These are phyloP conservation scores for Physella acuta DNA, from an alignment of 1,140 invertebrate species.

Conservation along the genomic window DNA sequence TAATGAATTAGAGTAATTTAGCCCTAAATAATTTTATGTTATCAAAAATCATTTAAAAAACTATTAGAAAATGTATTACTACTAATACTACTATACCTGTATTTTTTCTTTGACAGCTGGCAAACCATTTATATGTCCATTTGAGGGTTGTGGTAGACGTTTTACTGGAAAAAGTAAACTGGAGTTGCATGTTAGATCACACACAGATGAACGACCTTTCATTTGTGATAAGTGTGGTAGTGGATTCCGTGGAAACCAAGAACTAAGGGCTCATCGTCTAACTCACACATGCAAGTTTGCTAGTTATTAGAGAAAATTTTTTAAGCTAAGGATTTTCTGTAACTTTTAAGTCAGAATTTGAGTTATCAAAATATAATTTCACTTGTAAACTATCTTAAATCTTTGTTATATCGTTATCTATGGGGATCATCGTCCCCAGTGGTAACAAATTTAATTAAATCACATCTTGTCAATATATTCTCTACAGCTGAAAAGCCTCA, in stretches of 20 bases:
- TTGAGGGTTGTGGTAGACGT: constrained; percentile 14
- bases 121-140: constrained; percentile 12
- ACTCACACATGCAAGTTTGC: constrained; percentile 10
- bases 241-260: constrained; percentile 2
- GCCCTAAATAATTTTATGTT: too few relatives aligned
- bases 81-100: too few relatives aligned
- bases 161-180: constrained; percentile 13
- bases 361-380: background rate
- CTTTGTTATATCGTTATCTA: background rate
- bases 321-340: background rate
- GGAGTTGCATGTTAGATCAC: constrained; percentile 5
- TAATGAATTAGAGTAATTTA: too few relatives aligned
- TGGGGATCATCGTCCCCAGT: background rate
- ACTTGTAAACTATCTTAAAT: background rate
- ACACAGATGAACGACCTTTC: constrained; percentile 15
- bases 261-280: constrained; percentile 3
- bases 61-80: too few relatives aligned
- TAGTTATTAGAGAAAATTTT: background rate
- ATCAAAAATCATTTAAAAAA: too few relatives aligned
- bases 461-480: background rate
- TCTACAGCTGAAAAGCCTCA: constrained; percentile 16
- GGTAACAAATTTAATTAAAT: background rate
- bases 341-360: background rate
- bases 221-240: constrained; percentile 16
- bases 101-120: background rate